phyloP scores from a whole-genome alignment of 1,140 invertebrate species.

The Caenorhabditis brenneri region DNA sequence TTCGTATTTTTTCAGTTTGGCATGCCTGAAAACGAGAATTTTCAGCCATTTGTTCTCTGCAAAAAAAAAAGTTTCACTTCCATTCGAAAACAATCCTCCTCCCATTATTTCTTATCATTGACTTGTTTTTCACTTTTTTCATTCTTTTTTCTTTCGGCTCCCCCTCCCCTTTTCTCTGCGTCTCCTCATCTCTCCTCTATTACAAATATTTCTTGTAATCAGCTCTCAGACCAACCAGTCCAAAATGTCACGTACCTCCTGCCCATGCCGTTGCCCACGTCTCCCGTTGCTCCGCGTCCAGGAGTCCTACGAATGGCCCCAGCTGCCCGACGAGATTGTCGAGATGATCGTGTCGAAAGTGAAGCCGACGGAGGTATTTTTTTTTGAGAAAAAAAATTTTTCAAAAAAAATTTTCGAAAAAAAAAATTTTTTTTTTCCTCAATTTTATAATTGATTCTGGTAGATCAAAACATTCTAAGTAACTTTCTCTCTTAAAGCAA shows the following conservation, averaged over 20 bases:
- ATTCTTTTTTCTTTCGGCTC: background rate
- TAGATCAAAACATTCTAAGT: no score
- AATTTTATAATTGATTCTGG: no score
- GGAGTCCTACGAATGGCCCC: background rate
- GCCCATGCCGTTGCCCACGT: background rate
- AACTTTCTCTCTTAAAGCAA: no score
- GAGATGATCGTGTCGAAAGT: slow-evolving; percentile 2
- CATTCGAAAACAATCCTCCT: no score
- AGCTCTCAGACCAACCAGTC: background rate
- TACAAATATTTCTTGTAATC: background rate
- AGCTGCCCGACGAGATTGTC: slow-evolving; percentile 1
- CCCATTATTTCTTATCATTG: background rate
- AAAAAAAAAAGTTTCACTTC: no score
- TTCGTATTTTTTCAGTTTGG: no score
- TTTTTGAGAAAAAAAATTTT: background rate
- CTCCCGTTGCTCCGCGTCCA: background rate
- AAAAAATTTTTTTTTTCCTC: no score
- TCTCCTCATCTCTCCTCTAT: background rate
- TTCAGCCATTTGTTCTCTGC: no score
- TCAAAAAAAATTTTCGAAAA: no score
- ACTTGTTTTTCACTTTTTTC: background rate
- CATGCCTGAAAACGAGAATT: no score
- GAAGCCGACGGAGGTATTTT: background rate
- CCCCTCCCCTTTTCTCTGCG: background rate
- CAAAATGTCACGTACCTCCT: slow-evolving; percentile 6